Percentiles rank a stretch among this genome's conserved stretches.
Evolutionary conservation across 2,113 vertebrate genomes (phyloP).

Genomic region (Notarius quadriscutis): DNA sequence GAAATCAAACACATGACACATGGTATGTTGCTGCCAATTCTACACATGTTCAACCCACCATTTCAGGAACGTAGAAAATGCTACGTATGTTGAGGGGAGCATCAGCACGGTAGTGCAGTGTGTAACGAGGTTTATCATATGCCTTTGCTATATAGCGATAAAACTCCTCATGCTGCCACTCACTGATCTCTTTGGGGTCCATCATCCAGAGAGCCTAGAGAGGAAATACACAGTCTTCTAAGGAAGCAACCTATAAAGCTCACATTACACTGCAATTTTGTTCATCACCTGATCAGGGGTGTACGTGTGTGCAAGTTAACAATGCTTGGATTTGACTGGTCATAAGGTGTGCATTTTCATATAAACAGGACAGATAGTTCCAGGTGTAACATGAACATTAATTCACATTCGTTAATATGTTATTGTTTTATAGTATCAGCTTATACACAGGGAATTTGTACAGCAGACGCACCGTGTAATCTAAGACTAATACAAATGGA

Average conservation of each 20-base stretch:
- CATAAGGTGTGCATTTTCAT: neutral
- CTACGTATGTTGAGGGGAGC: conserved; percentile 95
- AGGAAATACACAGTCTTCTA: neutral
- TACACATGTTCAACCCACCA: conserved; percentile 63
- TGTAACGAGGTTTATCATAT: conserved; percentile 88
- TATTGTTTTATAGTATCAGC: neutral
- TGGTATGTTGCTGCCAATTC: neutral
- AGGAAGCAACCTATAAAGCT: neutral
- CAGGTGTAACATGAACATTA: neutral
- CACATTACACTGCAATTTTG: neutral
- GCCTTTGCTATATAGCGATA: conserved; percentile 88
- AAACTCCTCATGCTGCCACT: conserved; percentile 94
- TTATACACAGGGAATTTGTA: neutral
- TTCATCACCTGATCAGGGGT: neutral
- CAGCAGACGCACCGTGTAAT: neutral
- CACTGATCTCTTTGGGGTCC: conserved; percentile 88
- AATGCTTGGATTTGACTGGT: neutral
- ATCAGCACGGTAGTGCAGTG: conserved; percentile 88
- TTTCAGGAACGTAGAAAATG: conserved; percentile 91
- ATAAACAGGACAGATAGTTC: neutral
- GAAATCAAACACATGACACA: neutral
- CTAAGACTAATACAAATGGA: neutral
- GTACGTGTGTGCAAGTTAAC: neutral
- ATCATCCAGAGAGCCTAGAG: conserved; percentile 92
- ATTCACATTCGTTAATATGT: neutral